Base-by-base conservation (phyloP, 2,113 vertebrate genomes). In the Coreoperca whiteheadi region DNA sequence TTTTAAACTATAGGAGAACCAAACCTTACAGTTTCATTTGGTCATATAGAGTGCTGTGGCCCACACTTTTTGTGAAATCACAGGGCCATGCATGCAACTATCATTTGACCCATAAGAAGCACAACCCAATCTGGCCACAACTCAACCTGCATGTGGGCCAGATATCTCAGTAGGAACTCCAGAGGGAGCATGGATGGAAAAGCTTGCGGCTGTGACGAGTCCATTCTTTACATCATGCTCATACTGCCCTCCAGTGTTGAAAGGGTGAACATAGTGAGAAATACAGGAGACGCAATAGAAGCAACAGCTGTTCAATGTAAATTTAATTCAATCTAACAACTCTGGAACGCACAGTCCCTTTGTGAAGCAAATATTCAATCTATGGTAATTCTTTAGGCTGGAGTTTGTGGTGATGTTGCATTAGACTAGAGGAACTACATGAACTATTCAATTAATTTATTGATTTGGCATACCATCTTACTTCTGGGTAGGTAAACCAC, bases 211-310 rank as follows among this genome's bases (percentile, higher is more conserved):
- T 39, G 60, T 39, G 60, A 11, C 9, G 8, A 16, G 46, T n/a
- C 8, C 3, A 12, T 28, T 16, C 1, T 83, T 66, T 79, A 21
- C 50, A 2, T 32, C 57, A 57, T 37, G 72, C 80, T 83, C 67
- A 90, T 72, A 93, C 93, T 95, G 94, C 91, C 93, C 90, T 80
- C 93, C 78, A 90, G 94, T 92, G 93, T 15, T 56, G 0, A 70
- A 68, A 37, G 5, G 34, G 3, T 8, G 70, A 83, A 83, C 30
- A 41, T 46, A 43, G 5, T 60, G n/a, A 66, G 32, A 60, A 39
- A 59, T 28, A 28, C 23, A 77, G n/a, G 1, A 51, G 9, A 12
- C 7, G 8, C 32, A 14, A n/a, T 1, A 21, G n/a, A 43, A 23
- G 46, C 39, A 71, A 41, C 54, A 54, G 25, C 21, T 48, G 23